Conservation (phyloP, 2,797 vertebrate genomes). For the Alosa sapidissima region DNA sequence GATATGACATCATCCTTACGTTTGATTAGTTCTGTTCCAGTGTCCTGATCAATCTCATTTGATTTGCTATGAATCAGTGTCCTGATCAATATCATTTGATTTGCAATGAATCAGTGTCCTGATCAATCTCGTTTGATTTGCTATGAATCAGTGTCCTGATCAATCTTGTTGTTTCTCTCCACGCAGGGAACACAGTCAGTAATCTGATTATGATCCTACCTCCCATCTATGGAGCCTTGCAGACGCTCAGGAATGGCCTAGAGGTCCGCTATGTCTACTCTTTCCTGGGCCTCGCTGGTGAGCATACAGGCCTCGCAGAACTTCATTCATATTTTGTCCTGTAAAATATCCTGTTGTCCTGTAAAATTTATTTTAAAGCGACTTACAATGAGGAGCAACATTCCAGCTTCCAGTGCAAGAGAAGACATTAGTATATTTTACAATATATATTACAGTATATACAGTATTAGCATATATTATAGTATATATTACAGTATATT, state of each 20-base stretch:
- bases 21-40: neutral
- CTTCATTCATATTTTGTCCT: neutral
- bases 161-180: conserved; percentile 53
- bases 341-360: too few relatives aligned
- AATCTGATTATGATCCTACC: conserved; percentile 99
- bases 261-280: conserved; percentile 91
- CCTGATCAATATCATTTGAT: neutral
- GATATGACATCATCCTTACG: neutral
- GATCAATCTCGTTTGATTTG: neutral
- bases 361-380: too few relatives aligned
- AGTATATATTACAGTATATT: too few relatives aligned
- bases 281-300: conserved; percentile 92
- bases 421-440: too few relatives aligned
- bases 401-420: too few relatives aligned
- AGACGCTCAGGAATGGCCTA: conserved; percentile 86
- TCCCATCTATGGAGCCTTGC: conserved; percentile 90
- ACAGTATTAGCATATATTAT: too few relatives aligned
- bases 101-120: neutral
- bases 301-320: conserved; percentile 3
- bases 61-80: too few relatives aligned
- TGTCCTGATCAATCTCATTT: too few relatives aligned
- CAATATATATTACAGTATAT: too few relatives aligned
- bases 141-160: neutral
- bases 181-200: conserved; percentile 96
- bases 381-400: too few relatives aligned